phyloP scores from a whole-genome alignment of 2,888 invertebrate species.

The Podotricha telesiphe region DNA sequence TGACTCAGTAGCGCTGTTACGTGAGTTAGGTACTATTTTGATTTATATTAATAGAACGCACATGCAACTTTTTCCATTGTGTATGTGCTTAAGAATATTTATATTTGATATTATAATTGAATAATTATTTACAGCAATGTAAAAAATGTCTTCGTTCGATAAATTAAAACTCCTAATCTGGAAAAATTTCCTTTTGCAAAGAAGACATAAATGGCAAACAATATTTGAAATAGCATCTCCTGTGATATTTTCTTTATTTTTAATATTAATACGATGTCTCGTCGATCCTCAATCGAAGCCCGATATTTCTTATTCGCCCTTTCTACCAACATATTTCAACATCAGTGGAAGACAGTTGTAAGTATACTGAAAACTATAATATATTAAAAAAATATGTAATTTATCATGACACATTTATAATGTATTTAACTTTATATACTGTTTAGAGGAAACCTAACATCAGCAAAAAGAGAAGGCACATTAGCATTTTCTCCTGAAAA shows the following conservation, averaged over 20 bases:
- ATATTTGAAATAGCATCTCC: constrained; percentile 88
- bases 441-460: constrained; percentile 68
- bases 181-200: constrained; percentile 92
- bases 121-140: constrained; percentile 24
- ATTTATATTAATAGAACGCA: constrained; percentile 11
- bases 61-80: background rate
- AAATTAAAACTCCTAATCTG: constrained; percentile 89
- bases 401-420: background rate
- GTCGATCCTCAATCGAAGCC: constrained; percentile 85
- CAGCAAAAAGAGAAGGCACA: constrained; percentile 66
- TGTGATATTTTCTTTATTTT: constrained; percentile 86
- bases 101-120: background rate
- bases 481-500: constrained; percentile 77
- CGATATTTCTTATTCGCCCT: constrained; percentile 62
- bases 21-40: constrained; percentile 21
- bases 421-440: background rate
- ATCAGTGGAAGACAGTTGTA: constrained; percentile 67
- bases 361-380: constrained; percentile 51
- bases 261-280: constrained; percentile 88
- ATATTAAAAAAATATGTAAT: background rate
- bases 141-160: constrained; percentile 70
- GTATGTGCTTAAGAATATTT: background rate
- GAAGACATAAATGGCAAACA: constrained; percentile 88
- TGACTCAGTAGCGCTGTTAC: constrained; percentile 17
- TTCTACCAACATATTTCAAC: constrained; percentile 74